phyloP scores from a whole-genome alignment of 2,113 vertebrate genomes.

The Calidris pygmaea region DNA sequence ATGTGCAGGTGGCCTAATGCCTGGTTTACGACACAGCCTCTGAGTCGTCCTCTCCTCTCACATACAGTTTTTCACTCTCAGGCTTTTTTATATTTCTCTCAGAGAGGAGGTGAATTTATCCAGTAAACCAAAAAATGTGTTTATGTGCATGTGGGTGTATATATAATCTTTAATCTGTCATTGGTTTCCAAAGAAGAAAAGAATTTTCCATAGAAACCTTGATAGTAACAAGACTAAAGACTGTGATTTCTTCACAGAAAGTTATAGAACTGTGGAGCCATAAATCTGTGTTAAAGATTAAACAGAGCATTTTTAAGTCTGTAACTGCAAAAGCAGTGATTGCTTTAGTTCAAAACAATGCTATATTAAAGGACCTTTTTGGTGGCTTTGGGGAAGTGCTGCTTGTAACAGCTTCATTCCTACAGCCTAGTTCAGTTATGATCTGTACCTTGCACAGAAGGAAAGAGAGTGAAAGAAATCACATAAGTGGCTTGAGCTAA shows the following conservation, averaged over 20 bases:
- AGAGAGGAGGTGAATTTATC: background rate
- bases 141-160: background rate
- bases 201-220: slow-evolving; percentile 40
- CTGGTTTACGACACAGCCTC: background rate
- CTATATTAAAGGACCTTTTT: background rate
- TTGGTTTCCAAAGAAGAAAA: slow-evolving; percentile 24
- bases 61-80: background rate
- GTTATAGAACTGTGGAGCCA: background rate
- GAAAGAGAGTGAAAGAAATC: background rate
- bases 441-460: background rate
- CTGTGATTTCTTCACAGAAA: background rate
- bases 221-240: background rate
- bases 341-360: background rate
- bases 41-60: background rate
- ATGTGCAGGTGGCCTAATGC: background rate
- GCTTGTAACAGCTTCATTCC: background rate
- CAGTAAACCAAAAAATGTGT: background rate
- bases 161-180: slow-evolving; percentile 1
- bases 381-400: background rate
- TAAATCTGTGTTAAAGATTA: background rate
- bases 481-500: background rate
- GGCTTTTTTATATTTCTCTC: background rate
- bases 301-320: background rate
- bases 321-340: background rate
- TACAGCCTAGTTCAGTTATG: background rate